These are phyloP conservation scores for Sphecodes monilicornis DNA, from an alignment of 2,888 invertebrate species.

Conservation along the genomic window DNA sequence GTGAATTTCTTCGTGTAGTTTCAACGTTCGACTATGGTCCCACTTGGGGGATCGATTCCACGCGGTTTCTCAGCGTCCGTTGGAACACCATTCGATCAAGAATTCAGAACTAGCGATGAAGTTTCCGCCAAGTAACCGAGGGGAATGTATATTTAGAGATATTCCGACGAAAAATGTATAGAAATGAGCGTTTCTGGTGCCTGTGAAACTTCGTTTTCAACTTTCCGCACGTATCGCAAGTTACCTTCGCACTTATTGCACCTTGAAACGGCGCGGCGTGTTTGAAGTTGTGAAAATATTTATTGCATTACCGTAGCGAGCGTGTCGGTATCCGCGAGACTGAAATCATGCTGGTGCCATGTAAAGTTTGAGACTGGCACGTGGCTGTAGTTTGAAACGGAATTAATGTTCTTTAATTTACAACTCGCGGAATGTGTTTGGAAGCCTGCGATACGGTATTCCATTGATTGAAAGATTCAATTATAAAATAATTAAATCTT, in stretches of 20 bases:
- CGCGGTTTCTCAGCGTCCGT: constrained; percentile 32
- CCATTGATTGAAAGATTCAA: not conserved
- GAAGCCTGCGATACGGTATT: not conserved
- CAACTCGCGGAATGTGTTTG: not conserved
- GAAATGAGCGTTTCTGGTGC: constrained; percentile 21
- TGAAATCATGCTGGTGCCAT: constrained; percentile 4
- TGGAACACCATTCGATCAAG: constrained; percentile 51
- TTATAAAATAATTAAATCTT: not conserved
- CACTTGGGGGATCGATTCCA: constrained; percentile 51
- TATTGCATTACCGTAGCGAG: constrained; percentile 29
- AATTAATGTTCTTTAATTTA: not conserved
- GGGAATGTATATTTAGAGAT: constrained; percentile 47
- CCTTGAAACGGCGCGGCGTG: constrained; percentile 32
- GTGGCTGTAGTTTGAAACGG: not conserved
- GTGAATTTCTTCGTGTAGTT: constrained; percentile 58
- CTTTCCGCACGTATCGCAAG: constrained; percentile 44
- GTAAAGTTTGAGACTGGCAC: not conserved
- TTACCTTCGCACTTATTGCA: constrained; percentile 34
- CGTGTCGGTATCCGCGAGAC: not conserved
- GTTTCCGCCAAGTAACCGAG: constrained; percentile 35
- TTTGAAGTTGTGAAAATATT: constrained; percentile 42
- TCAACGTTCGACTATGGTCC: constrained; percentile 47
- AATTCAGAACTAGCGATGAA: constrained; percentile 52
- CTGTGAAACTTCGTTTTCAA: constrained; percentile 38
- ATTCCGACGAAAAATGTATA: constrained; percentile 40